Percentiles rank a stretch among this genome's conserved stretches.
phyloP scores from a whole-genome alignment of 2,888 invertebrate species.

The Trypoxylon attenuatum region DNA sequence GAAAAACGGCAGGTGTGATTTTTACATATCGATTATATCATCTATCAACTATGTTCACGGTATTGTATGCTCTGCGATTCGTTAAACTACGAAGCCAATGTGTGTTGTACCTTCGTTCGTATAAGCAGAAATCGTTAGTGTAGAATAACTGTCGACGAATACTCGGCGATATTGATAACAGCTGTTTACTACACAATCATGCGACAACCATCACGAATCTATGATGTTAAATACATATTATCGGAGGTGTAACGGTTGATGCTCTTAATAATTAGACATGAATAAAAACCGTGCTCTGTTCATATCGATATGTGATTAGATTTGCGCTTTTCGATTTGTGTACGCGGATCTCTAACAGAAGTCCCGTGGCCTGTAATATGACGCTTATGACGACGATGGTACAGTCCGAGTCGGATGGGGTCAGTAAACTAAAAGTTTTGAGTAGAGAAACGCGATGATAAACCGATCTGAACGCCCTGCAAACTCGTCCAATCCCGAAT shows the following conservation, averaged over 20 bases:
- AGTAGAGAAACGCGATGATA: too few species aligned
- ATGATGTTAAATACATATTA: conserved; percentile 16
- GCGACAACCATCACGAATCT: conserved; percentile 28
- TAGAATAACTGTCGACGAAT: conserved; percentile 11
- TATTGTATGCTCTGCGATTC: background rate
- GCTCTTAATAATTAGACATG: background rate
- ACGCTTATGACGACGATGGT: too few species aligned
- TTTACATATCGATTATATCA: background rate
- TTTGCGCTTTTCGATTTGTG: too few species aligned
- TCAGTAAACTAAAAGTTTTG: too few species aligned
- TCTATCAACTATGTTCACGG: background rate
- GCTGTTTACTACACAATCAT: conserved; percentile 29
- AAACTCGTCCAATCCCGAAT: background rate
- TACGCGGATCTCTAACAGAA: background rate
- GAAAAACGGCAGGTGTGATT: background rate
- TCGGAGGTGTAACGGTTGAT: conserved; percentile 6
- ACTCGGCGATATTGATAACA: conserved; percentile 22
- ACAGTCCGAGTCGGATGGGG: too few species aligned
- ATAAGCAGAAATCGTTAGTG: background rate
- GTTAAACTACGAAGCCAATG: conserved; percentile 2
- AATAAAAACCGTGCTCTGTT: too few species aligned
- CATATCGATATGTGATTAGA: too few species aligned
- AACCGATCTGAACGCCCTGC: too few species aligned
- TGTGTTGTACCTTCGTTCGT: conserved; percentile 16
- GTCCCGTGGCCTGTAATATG: background rate